Evolutionary conservation across 1,140 invertebrate genomes (phyloP).

Genomic region (Ylistrum balloti): DNA sequence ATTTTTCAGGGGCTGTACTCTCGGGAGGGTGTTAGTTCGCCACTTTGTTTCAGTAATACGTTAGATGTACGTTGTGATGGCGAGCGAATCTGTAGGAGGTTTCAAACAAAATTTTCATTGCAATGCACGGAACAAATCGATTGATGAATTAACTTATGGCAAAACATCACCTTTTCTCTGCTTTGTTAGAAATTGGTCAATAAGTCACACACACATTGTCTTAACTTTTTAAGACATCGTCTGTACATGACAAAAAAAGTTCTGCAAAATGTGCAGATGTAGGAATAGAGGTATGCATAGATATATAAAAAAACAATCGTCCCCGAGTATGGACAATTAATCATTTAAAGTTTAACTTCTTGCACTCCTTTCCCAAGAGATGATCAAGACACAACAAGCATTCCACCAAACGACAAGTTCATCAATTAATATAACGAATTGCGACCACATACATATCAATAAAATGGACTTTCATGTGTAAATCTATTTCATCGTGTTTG

Average conservation of each 20-base stretch:
- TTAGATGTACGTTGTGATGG: background rate
- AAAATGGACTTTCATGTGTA: constrained; percentile 18
- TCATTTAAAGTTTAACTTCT: background rate
- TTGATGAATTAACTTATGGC: background rate
- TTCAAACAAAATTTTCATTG: background rate
- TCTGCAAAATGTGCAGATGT: no score
- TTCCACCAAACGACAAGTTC: background rate
- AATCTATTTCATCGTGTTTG: background rate
- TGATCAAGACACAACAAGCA: background rate
- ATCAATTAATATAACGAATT: background rate
- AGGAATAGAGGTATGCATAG: background rate
- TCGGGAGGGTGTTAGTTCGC: background rate
- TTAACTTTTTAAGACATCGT: no score
- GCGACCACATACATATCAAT: background rate
- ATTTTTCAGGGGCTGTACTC: background rate
- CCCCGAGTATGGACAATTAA: background rate
- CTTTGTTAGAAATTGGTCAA: no score
- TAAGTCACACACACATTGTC: no score
- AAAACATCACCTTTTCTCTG: no score
- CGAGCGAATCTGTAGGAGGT: background rate
- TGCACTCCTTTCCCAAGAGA: background rate
- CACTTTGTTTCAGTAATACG: no score
- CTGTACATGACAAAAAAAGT: no score
- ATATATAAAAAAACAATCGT: background rate
- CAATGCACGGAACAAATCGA: background rate